Base-by-base conservation (phyloP, 2,888 invertebrate species). In the Eristalinus aeneus region DNA sequence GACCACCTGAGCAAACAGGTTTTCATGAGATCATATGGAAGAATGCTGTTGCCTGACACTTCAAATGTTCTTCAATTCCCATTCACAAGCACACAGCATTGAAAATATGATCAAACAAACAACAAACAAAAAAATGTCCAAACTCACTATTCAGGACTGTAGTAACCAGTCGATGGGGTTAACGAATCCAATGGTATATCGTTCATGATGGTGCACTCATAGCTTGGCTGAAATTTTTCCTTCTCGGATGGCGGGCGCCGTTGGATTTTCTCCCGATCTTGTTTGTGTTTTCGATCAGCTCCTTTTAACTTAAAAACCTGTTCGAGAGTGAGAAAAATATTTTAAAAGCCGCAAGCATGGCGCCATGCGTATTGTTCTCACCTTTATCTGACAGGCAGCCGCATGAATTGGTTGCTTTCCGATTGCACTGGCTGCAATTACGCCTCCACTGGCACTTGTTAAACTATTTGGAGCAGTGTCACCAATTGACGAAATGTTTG, bases 361-460 rank as follows among this genome's bases (percentile, higher is more conserved):
- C 23, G 46, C 23, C 16, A 27, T 58, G 4, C 1, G 54, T 88
- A 93, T 94, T 93, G 94, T 94, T 90, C 94, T 94, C 88, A 97
- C 98, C 94, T 98, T 98, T 73, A 99, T 97, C 93, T 99, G 99
- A 91, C 98, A 98, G 53, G 98, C 98, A 60, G 98, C 98, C 10
- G 97, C 97, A 92, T 99, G 98, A 0, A 98, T 93, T n/a, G 97
- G 94, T 87, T 90, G 90, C 56, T 94, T 94, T 75, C 89, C 89
- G 78, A 90, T 92, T 86, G 91, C 87, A 83, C 92, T 92, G 56
- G 69, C 75, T 27, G 46, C 16, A 16, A 46, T 46, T 16, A 46
- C 46, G n/a, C 67, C 60, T 23, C 73, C 69, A n/a, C 65, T 68
- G 10, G 16, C 63, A 3, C 69, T 64, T 9, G 39, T 39, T 72